Evolutionary conservation across 2,888 invertebrate genomes (phyloP), one percentile per base, ranked within the genome.

Genomic region (Diloba caeruleocephala): DNA sequence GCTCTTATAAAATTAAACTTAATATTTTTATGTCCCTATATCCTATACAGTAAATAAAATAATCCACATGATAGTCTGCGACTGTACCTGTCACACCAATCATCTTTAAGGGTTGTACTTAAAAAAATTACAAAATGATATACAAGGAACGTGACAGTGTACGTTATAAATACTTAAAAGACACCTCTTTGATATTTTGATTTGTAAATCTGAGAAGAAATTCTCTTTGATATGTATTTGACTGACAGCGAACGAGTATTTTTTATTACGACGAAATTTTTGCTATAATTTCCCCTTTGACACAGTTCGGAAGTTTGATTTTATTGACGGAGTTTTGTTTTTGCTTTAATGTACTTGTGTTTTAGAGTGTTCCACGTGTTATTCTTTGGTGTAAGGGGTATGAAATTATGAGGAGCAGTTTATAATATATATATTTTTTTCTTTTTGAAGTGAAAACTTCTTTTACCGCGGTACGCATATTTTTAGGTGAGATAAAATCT

Each of bases 111-210:
- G 70, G 62, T 73, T 75, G 74, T 79, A 81, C 74, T 81, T 75
- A 77, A 81, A 81, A 69, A 87, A 83, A 84, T 74, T 58, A 80
- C 73, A 79, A 88, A 85, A 82, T 80, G 71, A 84, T 78, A 82
- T 67, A 76, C 70, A 69, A 71, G 76, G 81, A 71, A 81, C 82
- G 75, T 72, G 71, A 56, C 83, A 84, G 85, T 80, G 59, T 78
- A 56, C 72, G 61, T 64, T 67, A 73, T 85, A 81, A 88, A 83
- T 78, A 81, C 72, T 76, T 80, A 79, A 85, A 76, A 84, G 87
- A 84, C 87, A 87, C 82, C 80, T 74, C 85, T 90, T 90, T 90
- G 84, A 89, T 86, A 79, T 74, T 74, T 61, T 74, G 78, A 84
- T 84, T 82, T 78, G 63, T 59, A 53, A 59, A 57, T 32, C 58